phyloP scores from a whole-genome alignment of 92 coral and sea anemone species.

The Porites lobata region DNA sequence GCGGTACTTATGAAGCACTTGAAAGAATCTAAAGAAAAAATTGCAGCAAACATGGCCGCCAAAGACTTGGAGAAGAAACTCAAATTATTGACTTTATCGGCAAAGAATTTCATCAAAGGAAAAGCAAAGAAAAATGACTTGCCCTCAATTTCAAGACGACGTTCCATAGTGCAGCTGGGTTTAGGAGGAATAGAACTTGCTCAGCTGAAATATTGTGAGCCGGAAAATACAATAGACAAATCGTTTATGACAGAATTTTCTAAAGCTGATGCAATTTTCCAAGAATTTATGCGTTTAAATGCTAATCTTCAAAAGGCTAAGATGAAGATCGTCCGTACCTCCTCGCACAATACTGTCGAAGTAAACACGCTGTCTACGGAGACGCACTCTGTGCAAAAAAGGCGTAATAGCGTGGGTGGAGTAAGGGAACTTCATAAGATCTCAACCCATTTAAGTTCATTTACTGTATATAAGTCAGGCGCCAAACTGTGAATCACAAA shows the following conservation, averaged over 20 bases:
- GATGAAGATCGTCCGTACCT: slow-evolving; percentile 71
- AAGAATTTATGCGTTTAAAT: slow-evolving; percentile 80
- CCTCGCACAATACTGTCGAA: slow-evolving; percentile 60
- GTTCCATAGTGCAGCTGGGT: slow-evolving; percentile 83
- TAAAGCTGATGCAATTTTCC: slow-evolving; percentile 87
- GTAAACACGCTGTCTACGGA: slow-evolving; percentile 15
- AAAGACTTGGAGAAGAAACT: slow-evolving; percentile 91
- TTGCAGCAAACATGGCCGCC: slow-evolving; percentile 92
- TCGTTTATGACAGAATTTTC: slow-evolving; percentile 66
- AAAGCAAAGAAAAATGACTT: slow-evolving; percentile 69
- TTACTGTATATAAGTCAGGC: slow-evolving; percentile 74
- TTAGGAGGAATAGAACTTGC: slow-evolving; percentile 87
- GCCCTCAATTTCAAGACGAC: slow-evolving; percentile 65
- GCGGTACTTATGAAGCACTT: slow-evolving; percentile 99
- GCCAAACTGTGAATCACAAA: slow-evolving; percentile 23
- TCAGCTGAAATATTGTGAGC: slow-evolving; percentile 72
- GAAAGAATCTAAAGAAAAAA: slow-evolving; percentile 95
- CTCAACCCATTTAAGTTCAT: slow-evolving; percentile 29
- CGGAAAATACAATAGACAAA: slow-evolving; percentile 43
- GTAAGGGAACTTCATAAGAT: slow-evolving; percentile 44
- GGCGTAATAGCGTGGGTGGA: slow-evolving; percentile 64
- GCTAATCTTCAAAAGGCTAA: slow-evolving; percentile 78
- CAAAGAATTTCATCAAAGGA: slow-evolving; percentile 83
- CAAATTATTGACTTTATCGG: slow-evolving; percentile 79
- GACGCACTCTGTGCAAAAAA: slow-evolving; percentile 12